Conservation (phyloP, 2,797 vertebrate genomes). For the Lepilemur septentrionalis region DNA sequence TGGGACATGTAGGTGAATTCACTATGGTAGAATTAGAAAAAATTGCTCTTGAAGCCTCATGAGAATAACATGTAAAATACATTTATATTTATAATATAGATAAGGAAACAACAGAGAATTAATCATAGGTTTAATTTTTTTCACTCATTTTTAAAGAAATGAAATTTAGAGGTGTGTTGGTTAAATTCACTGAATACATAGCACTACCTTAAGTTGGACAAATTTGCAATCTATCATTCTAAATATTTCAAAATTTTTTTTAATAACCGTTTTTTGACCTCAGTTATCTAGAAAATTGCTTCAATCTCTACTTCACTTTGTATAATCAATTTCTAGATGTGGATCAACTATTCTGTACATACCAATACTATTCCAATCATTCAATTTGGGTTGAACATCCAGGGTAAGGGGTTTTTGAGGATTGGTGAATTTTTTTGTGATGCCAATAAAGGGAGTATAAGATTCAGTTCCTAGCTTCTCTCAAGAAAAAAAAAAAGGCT, state of each 20-base stretch:
- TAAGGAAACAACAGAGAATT: neutral
- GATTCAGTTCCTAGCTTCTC: neutral
- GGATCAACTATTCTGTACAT: neutral
- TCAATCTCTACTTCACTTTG: neutral
- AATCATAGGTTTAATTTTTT: slow-evolving; percentile 14
- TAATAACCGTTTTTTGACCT: neutral
- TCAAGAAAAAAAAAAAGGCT: neutral
- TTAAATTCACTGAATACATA: neutral
- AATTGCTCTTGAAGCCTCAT: slow-evolving; percentile 1
- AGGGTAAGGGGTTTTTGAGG: neutral
- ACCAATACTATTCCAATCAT: neutral
- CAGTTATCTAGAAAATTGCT: neutral
- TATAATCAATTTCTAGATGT: neutral
- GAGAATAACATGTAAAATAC: neutral
- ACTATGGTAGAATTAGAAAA: neutral
- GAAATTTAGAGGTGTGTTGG: neutral
- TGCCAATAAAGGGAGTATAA: neutral
- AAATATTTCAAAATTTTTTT: neutral
- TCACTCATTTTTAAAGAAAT: neutral
- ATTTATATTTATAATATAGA: neutral
- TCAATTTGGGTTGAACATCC: neutral
- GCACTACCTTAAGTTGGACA: neutral
- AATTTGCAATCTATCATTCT: neutral
- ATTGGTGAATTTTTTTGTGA: neutral
- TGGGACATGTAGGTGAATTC: neutral